Base-by-base conservation (phyloP, 2,113 vertebrate species). In the Promerops cafer region DNA sequence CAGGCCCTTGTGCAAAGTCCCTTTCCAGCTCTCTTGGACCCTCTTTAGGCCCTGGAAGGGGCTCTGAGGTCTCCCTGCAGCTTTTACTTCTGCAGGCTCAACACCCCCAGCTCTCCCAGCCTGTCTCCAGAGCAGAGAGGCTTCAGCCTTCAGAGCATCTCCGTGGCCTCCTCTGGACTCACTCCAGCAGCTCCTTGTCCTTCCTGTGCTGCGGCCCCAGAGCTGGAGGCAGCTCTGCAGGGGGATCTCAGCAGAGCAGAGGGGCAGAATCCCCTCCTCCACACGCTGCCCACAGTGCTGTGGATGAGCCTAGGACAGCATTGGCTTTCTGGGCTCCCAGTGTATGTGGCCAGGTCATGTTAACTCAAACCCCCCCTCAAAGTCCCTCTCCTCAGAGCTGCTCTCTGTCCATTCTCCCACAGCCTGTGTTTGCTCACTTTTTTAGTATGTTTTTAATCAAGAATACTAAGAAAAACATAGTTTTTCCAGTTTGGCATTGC, bases 321-420 rank as follows among this genome's bases (percentile, higher is more conserved):
- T 6, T 59, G 77, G 53, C 68, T 60, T 60, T n/a, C 69, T 82
- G 60, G 33, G 28, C 28, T 39, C 16, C 19, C 45, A 37, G 12
- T 59, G 59, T 13, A 6, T 0, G 0, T 59, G 33, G 19, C 44
- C 3, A 2, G 53, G 33, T 52, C 13, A 6, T 26, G 13, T 75
- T 45, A 60, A n/a, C 45, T 45, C 20, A n/a, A 40, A 33, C 19
- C 17, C 15, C 13, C 11, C n/a, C n/a, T n/a, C n/a, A n/a, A n/a
- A 40, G 47, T 68, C n/a, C 20, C 71, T 56, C 33, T 88, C 15
- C 42, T 72, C 42, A 26, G 23, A 24, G 5, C 45, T 68, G 39
- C 39, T 59, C 39, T 60, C 8, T 5, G 1, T 75, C n/a, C 28
- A 6, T 66, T 75, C 13, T 53, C 20, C n/a, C 28, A 11, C n/a